These are phyloP conservation scores for Callopanchax toddi DNA, from an alignment of 2,113 vertebrate genomes.

Conservation along the genomic window DNA sequence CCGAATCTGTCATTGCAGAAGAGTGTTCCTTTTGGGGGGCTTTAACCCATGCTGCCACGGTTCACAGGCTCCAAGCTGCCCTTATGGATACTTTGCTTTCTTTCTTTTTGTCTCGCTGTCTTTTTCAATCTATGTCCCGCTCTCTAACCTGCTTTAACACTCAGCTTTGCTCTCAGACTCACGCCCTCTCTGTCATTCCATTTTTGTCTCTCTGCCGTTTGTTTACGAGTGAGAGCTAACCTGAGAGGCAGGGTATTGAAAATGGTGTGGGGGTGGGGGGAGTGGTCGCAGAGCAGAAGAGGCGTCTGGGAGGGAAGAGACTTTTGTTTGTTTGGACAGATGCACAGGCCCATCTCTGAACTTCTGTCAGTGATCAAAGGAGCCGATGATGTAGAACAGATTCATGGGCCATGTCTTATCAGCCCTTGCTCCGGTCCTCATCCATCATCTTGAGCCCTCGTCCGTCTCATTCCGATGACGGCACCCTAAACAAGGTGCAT, in stretches of 20 bases:
- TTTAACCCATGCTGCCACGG: constrained; percentile 74
- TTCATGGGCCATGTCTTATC: constrained; percentile 96
- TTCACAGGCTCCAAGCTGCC: constrained; percentile 70
- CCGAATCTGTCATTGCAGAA: constrained; percentile 79
- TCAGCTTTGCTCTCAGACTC: constrained; percentile 48
- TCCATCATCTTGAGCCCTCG: constrained; percentile 88
- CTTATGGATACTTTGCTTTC: constrained; percentile 62
- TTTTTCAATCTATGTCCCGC: constrained; percentile 37
- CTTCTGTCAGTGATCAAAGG: constrained; percentile 94
- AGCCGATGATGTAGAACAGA: constrained; percentile 95
- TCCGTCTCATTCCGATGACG: constrained; percentile 87
- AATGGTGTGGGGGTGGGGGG: constrained; percentile 1
- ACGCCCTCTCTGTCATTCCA: constrained; percentile 42
- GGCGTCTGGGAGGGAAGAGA: constrained; percentile 62
- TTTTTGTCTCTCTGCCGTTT: constrained; percentile 50
- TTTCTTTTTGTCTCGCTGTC: constrained; percentile 49
- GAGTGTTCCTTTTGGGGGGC: constrained; percentile 72
- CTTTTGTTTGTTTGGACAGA: constrained; percentile 94
- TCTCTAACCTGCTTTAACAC: constrained; percentile 45
- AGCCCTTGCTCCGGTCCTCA: constrained; percentile 85
- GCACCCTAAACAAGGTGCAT: constrained; percentile 93
- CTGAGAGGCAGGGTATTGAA: constrained; percentile 50
- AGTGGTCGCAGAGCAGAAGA: constrained; percentile 24
- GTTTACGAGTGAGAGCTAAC: constrained; percentile 61
- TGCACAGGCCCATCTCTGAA: constrained; percentile 90